These are phyloP conservation scores for zebrafish (Danio rerio) DNA, from an alignment of 2,113 vertebrate genomes.

Conservation along the genomic window GRCz12tu NC_133185.1:37474501-37475000, in stretches of 20 bases:
- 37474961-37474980: background rate
- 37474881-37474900: background rate
- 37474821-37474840: conserved; percentile 4
- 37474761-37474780: background rate
- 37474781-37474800: conserved; percentile 8
- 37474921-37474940: background rate
- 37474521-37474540: background rate
- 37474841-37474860: background rate
- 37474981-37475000: background rate
- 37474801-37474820: background rate
- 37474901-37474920: background rate
- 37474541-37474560: background rate
- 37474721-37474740: background rate
- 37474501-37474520: too few species aligned
- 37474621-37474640: background rate
- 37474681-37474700: background rate
- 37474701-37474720: background rate
- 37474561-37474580: background rate
- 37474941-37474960: background rate
- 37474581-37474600: background rate
- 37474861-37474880: background rate
- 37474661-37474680: background rate
- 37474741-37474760: background rate
- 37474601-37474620: background rate
- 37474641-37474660: background rate